A percentile compares a stretch with the other conserved stretches of the same genome.
Evolutionary conservation across 2,113 vertebrate species (phyloP).

Genomic region (Plectropomus leopardus): DNA sequence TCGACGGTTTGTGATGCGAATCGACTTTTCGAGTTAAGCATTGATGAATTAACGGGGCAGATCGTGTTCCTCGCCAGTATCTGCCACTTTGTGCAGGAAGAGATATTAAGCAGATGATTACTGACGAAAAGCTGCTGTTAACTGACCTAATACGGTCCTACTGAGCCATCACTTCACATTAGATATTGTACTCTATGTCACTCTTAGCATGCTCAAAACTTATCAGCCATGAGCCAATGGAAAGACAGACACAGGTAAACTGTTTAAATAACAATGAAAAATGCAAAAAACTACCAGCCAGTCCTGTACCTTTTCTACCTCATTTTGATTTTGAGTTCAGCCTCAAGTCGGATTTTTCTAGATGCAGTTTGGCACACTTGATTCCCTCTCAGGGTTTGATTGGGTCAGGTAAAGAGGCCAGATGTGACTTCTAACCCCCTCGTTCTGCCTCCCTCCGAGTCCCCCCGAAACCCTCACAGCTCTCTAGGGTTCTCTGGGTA

Average conservation of each 20-base stretch:
- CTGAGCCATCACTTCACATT: slow-evolving; percentile 19
- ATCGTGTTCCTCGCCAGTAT: slow-evolving; percentile 28
- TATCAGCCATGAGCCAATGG: neutral
- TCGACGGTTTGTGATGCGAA: slow-evolving; percentile 55
- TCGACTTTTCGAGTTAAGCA: slow-evolving; percentile 52
- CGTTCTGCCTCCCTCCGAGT: slow-evolving; percentile 64
- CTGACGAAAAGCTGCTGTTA: neutral
- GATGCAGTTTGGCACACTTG: slow-evolving; percentile 64
- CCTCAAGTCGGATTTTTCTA: slow-evolving; percentile 42
- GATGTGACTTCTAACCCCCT: slow-evolving; percentile 83
- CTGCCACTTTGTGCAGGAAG: slow-evolving; percentile 22
- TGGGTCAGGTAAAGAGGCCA: slow-evolving; percentile 81
- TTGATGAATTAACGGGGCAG: slow-evolving; percentile 53
- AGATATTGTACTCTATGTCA: neutral
- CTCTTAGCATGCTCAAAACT: neutral
- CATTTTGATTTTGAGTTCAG: slow-evolving; percentile 28
- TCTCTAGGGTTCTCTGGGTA: slow-evolving; percentile 79
- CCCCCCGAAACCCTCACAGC: slow-evolving; percentile 72
- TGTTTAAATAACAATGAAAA: slow-evolving; percentile 9
- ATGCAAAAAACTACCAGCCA: slow-evolving; percentile 11
- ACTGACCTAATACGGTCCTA: slow-evolving; percentile 26
- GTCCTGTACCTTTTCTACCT: slow-evolving; percentile 23
- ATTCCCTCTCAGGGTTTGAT: slow-evolving; percentile 69
- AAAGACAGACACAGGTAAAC: neutral
- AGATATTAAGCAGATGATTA: slow-evolving; percentile 45